Conservation (phyloP, 1,140 invertebrate species). For the Drosophila albomicans region DNA sequence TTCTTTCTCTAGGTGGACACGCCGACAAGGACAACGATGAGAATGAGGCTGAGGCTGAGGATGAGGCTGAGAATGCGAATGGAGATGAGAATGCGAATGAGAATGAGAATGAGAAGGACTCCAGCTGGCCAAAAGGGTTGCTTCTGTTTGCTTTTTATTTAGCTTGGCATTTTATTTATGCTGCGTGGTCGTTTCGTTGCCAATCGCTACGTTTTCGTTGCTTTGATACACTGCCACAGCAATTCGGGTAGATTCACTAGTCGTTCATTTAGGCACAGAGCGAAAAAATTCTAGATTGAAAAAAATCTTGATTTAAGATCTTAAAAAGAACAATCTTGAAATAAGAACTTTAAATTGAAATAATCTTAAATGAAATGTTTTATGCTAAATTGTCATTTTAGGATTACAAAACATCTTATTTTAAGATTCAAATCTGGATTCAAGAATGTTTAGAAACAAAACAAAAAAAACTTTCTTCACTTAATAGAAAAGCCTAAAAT, state of each 20-base stretch:
- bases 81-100: conserved; percentile 1
- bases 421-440: no score
- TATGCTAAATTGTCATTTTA: no score
- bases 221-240: conserved; percentile 24
- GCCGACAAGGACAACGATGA: conserved; percentile 42
- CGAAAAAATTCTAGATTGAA: no score
- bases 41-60: conserved; percentile 28
- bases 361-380: no score
- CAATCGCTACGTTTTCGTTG: conserved; percentile 40
- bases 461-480: no score
- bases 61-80: conserved; percentile 36
- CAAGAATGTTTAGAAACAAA: no score
- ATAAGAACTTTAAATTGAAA: no score
- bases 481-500: no score
- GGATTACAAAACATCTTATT: no score
- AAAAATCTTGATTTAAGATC: no score
- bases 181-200: conserved; percentile 76
- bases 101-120: conserved; percentile 1
- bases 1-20: conserved; percentile 54
- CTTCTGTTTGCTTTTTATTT: conserved; percentile 53
- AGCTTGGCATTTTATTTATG: conserved; percentile 78
- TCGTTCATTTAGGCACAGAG: not conserved
- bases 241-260: conserved; percentile 6
- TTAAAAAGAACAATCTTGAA: no score
- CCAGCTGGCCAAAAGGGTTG: conserved; percentile 56